Evolutionary conservation across 1,140 invertebrate genomes (phyloP), one percentile per base, ranked within the genome.

Genomic region (Venturia canescens): DNA sequence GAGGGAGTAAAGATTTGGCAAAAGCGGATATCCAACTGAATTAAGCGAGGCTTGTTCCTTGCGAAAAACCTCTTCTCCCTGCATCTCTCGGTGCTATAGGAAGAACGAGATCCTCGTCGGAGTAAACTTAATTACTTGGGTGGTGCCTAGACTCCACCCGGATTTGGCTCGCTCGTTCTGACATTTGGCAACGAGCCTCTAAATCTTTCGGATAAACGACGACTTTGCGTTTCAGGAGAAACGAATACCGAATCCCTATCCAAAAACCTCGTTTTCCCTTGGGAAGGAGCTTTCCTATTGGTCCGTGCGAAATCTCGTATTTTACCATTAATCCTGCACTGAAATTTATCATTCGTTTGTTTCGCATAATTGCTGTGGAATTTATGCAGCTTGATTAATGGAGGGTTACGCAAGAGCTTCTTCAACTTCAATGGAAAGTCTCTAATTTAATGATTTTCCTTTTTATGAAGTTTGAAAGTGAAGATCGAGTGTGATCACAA

Each of bases 71-170:
- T 48, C 76, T 16, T n/a, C 60, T 67, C 34, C 23, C 27, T n/a
- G 60, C 26, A 78, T 63, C 15, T 29, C 60, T 27, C 29, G 29
- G 21, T 18, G 60, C 44, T 13, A 34, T 44, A 60, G 15, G 27
- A 53, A 27, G 29, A 57, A 44, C n/a, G 50, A n/a, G n/a, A 0
- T 44, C 69, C 70, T 84, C 79, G 85, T 87, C 82, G 84, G 76
- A 83, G 86, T 84, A 87, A 87, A 87, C 86, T 87, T 87, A 87
- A 87, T 87, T 87, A 87, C 86, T 84, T 74, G 86, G 72, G 84
- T 83, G 85, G 86, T 70, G 71, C 82, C 80, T 31, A 18, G 66
- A 21, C 27, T 69, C 66, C 29, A 29, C 66, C 9, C 27, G n/a
- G 23, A 21, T 69, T n/a, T 69, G 21, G 60, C 81, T 76, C 76